A percentile compares a stretch with the other conserved stretches of the same genome.
phyloP scores from a whole-genome alignment of 2,888 invertebrate species.

The Gandaritis pyraliata region DNA sequence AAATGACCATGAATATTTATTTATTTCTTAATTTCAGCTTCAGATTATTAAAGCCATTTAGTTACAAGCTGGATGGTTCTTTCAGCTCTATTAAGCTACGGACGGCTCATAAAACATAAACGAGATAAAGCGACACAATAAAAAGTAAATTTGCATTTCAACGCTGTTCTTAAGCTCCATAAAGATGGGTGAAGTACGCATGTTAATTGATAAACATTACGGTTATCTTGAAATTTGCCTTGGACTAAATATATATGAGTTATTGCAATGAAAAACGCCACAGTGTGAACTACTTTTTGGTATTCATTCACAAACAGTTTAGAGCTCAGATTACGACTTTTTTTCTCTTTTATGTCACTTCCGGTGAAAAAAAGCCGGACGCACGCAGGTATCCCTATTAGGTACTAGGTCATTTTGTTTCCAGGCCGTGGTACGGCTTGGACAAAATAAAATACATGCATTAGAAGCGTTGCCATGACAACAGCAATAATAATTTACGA shows the following conservation, averaged over 20 bases:
- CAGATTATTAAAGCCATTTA: not conserved
- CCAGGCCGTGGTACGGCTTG: too few species aligned
- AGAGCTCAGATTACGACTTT: too few species aligned
- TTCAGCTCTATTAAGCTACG: constrained; percentile 17
- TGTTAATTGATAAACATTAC: constrained; percentile 1
- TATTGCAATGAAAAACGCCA: not conserved
- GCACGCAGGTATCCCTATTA: too few species aligned
- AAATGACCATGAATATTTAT: too few species aligned
- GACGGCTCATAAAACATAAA: constrained; percentile 17
- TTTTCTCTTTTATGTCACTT: too few species aligned
- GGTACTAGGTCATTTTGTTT: too few species aligned
- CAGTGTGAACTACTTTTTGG: not conserved
- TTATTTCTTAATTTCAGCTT: not conserved
- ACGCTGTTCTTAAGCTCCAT: constrained; percentile 18
- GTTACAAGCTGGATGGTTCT: not conserved
- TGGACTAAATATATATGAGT: not conserved
- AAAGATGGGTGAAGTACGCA: constrained; percentile 9
- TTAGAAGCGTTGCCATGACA: constrained; percentile 14
- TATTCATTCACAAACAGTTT: not conserved
- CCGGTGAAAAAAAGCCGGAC: not conserved
- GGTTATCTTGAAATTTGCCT: not conserved
- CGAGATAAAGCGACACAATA: constrained; percentile 15
- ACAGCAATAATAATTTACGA: constrained; percentile 33
- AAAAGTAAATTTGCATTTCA: constrained; percentile 26
- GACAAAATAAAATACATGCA: too few species aligned